phyloP scores from a whole-genome alignment of 1,140 invertebrate species.

The Conus ventricosus region DNA sequence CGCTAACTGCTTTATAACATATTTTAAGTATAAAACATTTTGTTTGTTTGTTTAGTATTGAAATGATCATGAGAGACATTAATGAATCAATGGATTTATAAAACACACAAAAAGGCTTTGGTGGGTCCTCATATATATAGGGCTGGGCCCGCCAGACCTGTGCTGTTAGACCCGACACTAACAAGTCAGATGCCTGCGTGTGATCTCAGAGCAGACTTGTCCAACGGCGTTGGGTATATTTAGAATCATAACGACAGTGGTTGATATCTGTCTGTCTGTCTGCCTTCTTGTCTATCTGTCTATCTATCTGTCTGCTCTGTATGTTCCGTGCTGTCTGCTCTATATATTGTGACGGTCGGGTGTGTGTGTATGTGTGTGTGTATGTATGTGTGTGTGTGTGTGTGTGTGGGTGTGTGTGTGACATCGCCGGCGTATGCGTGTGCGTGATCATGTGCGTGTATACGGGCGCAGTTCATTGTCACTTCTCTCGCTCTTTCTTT shows the following conservation, averaged over 20 bases:
- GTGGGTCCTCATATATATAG: background rate
- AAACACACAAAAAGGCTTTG: background rate
- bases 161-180: background rate
- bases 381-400: too few relatives aligned
- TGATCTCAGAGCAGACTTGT: background rate
- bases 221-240: too few relatives aligned
- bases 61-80: background rate
- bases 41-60: too few relatives aligned
- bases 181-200: too few relatives aligned
- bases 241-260: background rate
- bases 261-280: conserved; percentile 15
- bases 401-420: too few relatives aligned
- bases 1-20: background rate
- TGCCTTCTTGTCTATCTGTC: background rate
- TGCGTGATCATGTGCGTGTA: too few relatives aligned
- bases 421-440: too few relatives aligned
- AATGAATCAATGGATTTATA: background rate
- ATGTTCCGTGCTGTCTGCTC: too few relatives aligned
- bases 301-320: too few relatives aligned
- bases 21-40: too few relatives aligned
- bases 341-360: background rate
- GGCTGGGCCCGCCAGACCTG: background rate
- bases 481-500: too few relatives aligned
- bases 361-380: conserved; percentile 1
- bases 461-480: too few relatives aligned